Evolutionary conservation across 2,113 vertebrate genomes (phyloP).

Genomic region (Corythornis madagascariensis): DNA sequence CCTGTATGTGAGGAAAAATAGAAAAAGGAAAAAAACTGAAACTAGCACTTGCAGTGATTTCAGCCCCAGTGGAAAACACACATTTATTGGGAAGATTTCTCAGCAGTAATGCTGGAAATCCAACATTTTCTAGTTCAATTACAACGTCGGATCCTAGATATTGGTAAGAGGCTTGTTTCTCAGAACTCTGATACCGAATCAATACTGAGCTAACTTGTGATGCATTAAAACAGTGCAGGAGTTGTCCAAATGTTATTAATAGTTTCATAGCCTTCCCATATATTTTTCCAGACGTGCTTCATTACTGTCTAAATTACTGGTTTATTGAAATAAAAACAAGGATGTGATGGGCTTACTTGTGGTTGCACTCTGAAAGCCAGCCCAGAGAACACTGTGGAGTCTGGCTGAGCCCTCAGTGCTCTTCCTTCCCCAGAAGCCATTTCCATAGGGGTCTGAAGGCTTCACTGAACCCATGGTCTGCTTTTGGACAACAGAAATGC

Average conservation of each 20-base stretch:
- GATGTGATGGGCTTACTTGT: conserved; percentile 52
- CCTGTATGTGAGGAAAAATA: conserved; percentile 57
- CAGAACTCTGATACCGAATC: conserved; percentile 74
- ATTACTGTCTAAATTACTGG: conserved; percentile 73
- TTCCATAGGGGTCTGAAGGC: neutral
- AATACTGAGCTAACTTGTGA: conserved; percentile 74
- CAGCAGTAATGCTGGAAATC: conserved; percentile 76
- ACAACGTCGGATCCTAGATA: conserved; percentile 75
- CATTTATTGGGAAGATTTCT: conserved; percentile 82
- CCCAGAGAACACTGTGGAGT: neutral
- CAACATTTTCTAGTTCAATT: conserved; percentile 81
- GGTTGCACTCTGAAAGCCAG: conserved; percentile 41
- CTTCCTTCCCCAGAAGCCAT: neutral
- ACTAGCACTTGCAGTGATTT: conserved; percentile 68
- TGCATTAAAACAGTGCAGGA: conserved; percentile 70
- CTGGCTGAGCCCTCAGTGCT: neutral
- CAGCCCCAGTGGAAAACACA: conserved; percentile 75
- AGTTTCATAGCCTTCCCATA: conserved; percentile 69
- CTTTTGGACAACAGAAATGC: neutral
- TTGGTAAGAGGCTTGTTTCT: conserved; percentile 79
- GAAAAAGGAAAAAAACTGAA: conserved; percentile 71
- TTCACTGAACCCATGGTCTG: neutral
- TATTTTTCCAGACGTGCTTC: conserved; percentile 68
- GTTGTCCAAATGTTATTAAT: conserved; percentile 75
- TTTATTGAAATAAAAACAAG: conserved; percentile 72